Percentiles rank a stretch among this genome's conserved stretches.
Conservation (phyloP, 1,140 invertebrate genomes). For the Macrostomum lignano region DNA sequence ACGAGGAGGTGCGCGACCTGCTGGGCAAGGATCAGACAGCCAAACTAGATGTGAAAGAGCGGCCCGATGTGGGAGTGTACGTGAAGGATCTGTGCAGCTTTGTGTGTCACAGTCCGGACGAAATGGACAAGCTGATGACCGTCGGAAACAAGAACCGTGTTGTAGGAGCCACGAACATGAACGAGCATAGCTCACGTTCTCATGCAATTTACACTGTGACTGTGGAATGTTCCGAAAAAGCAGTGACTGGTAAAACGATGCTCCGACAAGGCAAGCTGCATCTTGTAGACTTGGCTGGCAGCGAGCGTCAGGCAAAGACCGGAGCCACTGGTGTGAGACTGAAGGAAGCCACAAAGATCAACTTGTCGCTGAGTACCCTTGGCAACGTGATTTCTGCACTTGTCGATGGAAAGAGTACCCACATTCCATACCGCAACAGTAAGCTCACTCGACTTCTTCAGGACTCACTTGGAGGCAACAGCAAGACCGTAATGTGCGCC, state of each 20-base stretch:
- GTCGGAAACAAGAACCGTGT: constrained; percentile 51
- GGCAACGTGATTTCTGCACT: constrained; percentile 87
- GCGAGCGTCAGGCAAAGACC: constrained; percentile 72
- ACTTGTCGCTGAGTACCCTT: constrained; percentile 64
- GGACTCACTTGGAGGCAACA: constrained; percentile 65
- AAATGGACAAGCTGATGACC: constrained; percentile 47
- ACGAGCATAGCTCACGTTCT: constrained; percentile 43
- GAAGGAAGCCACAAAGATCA: constrained; percentile 70
- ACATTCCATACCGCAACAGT: constrained; percentile 29
- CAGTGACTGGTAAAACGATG: constrained; percentile 55
- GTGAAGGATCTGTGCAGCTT: constrained; percentile 46
- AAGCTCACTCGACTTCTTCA: constrained; percentile 27
- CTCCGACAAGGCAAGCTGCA: constrained; percentile 77
- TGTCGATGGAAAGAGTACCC: constrained; percentile 34
- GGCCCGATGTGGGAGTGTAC: constrained; percentile 48
- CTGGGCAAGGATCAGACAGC: constrained; percentile 55
- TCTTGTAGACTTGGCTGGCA: constrained; percentile 68
- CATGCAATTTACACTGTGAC: constrained; percentile 88
- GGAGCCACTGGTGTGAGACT: constrained; percentile 63
- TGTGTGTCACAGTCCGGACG: constrained; percentile 49
- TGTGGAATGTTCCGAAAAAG: constrained; percentile 66
- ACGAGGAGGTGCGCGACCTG: constrained; percentile 78
- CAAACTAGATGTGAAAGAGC: constrained; percentile 34
- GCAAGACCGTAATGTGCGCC: constrained; percentile 65
- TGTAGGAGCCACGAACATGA: constrained; percentile 48